These are phyloP conservation scores for Chrysopa pallens DNA, from an alignment of 1,140 invertebrate species.

Conservation along the genomic window DNA sequence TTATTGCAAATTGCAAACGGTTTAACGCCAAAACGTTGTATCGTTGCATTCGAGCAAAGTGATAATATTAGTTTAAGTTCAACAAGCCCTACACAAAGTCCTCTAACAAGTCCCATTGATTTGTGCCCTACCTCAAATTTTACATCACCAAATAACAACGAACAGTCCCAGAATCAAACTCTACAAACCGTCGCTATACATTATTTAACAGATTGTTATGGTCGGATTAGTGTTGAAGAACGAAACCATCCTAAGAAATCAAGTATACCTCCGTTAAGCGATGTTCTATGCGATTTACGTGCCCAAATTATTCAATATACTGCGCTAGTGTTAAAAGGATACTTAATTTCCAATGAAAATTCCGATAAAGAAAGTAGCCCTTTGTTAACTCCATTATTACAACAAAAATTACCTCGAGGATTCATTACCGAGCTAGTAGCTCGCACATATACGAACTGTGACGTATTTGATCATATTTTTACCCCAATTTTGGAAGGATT, in stretches of 20 bases:
- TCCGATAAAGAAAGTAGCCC: conserved; percentile 23
- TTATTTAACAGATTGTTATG: conserved; percentile 47
- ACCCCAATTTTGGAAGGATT: conserved; percentile 49
- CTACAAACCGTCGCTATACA: conserved; percentile 28
- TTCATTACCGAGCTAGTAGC: conserved; percentile 45
- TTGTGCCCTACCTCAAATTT: conserved; percentile 16
- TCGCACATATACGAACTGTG: conserved; percentile 30
- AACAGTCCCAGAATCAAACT: conserved; percentile 15
- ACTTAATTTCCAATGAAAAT: conserved; percentile 16
- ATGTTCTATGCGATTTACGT: conserved; percentile 34
- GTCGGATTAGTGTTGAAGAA: conserved; percentile 46
- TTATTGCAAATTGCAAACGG: conserved; percentile 37
- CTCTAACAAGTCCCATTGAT: conserved; percentile 23
- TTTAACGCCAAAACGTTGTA: conserved; percentile 36
- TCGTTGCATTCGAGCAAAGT: conserved; percentile 26
- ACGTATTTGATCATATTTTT: conserved; percentile 46
- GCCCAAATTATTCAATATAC: conserved; percentile 43
- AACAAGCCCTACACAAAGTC: conserved; percentile 13
- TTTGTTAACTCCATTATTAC: conserved; percentile 37
- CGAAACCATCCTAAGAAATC: conserved; percentile 52
- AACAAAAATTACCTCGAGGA: conserved; percentile 42
- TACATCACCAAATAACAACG: conserved; percentile 17
- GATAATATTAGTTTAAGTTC: conserved; percentile 22
- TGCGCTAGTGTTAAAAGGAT: conserved; percentile 37
- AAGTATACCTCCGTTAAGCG: conserved; percentile 30